Evolutionary conservation across 2,797 vertebrate species (phyloP).

Genomic region (Todus mexicanus): DNA sequence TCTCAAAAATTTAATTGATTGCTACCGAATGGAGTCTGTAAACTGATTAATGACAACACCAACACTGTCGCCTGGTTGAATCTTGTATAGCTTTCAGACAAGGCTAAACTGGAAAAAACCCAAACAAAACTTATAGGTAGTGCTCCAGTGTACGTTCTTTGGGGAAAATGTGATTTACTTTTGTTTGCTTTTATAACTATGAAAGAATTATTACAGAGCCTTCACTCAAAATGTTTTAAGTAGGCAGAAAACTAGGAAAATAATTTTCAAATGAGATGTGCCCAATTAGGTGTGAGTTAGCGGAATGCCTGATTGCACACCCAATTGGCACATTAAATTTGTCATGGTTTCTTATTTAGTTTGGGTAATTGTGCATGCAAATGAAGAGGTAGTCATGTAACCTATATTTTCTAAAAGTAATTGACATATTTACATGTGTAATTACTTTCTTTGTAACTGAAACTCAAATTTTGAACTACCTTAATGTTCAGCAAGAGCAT

Average conservation of each 20-base stretch:
- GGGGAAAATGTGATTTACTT: neutral
- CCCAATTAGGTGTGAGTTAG: neutral
- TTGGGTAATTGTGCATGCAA: constrained; percentile 20
- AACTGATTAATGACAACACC: neutral
- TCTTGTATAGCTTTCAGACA: neutral
- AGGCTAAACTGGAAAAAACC: neutral
- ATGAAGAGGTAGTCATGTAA: constrained; percentile 12
- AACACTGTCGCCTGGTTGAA: neutral
- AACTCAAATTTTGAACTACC: neutral
- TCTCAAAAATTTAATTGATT: neutral
- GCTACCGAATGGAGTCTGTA: neutral
- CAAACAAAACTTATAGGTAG: neutral
- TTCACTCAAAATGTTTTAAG: neutral
- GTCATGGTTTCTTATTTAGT: neutral
- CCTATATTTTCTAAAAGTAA: constrained; percentile 13
- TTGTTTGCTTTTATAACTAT: neutral
- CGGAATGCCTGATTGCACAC: neutral
- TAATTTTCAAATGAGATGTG: neutral
- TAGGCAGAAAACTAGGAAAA: neutral
- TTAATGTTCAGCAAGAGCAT: neutral
- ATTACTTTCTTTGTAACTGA: constrained; percentile 5
- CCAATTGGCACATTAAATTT: neutral
- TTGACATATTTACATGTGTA: neutral
- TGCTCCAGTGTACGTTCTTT: neutral
- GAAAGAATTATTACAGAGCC: neutral